Base-by-base conservation (phyloP, 1,140 invertebrate genomes). In the Cardiocondyla obscurior region DNA sequence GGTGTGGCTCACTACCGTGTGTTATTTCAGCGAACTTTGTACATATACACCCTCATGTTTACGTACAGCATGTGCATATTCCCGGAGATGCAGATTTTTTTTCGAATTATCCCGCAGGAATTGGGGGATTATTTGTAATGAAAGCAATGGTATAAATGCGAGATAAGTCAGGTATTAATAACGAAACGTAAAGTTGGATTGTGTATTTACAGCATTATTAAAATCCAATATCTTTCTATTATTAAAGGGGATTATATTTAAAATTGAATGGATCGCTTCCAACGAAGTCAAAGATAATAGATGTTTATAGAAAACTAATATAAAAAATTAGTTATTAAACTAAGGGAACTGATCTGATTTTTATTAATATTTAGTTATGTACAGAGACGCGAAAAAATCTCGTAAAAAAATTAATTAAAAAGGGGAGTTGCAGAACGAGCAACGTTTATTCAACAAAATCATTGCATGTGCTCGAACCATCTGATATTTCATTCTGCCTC, bases 1-100 rank as follows among this genome's bases (percentile, higher is more conserved):
- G 88, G 83, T 90, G 88, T 89, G 89, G 88, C 88, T 89, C 89
- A 88, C 74, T 79, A 79, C 81, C 85, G 57, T 88, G 58, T 87
- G 57, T 87, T 73, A 76, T 77, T 55, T 49, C 79, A 49, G 53
- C 64, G 49, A 85, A 58, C 33, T 77, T 79, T 79, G 85, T 88
- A 88, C 60, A 88, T 87, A 87, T 76, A 85, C 70, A 87, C 42
- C 57, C 44, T 86, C 51, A 87, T 49, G 42, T 76, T 53, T 74
- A n/a, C 62, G 51, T 55, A 70, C 73, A 73, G 79, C 87, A 88
- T 88, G 79, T 57, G 83, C 72, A 85, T 85, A 74, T 74, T 85
- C 28, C 76, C 44, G 25, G 46, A 30, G 30, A 46, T 51, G 33
- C 39, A 70, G 44, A 28, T 51, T 39, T 53, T 60, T 76, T 36